Percentiles rank a stretch among this genome's conserved stretches.
Evolutionary conservation across 2,888 invertebrate species (phyloP).

Genomic region (Lasius fuliginosus): DNA sequence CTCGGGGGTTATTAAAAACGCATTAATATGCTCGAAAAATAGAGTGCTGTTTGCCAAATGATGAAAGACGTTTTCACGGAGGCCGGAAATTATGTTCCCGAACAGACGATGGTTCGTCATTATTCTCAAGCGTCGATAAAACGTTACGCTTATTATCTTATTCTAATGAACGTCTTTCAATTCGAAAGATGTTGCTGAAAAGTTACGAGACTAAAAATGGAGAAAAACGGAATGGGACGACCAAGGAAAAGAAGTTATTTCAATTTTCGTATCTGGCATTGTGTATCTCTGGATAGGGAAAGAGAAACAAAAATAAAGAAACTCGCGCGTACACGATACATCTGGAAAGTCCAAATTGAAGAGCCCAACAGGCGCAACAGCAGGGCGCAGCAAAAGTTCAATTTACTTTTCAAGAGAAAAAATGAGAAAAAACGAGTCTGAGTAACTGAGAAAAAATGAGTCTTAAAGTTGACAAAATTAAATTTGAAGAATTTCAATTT

Average conservation of each 20-base stretch:
- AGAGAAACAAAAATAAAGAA: not conserved
- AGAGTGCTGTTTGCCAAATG: not conserved
- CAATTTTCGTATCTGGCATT: not conserved
- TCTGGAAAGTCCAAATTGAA: not conserved
- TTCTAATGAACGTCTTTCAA: conserved; percentile 10
- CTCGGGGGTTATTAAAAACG: conserved; percentile 30
- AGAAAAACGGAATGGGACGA: not conserved
- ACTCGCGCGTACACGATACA: not conserved
- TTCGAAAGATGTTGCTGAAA: not conserved
- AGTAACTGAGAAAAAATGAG: not conserved
- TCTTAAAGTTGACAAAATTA: not conserved
- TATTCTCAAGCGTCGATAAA: conserved; percentile 12
- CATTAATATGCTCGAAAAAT: conserved; percentile 33
- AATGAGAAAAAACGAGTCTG: not conserved
- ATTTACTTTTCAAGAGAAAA: not conserved
- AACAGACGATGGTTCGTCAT: not conserved
- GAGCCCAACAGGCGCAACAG: not conserved
- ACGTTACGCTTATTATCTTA: conserved; percentile 23
- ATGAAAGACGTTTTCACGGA: not conserved
- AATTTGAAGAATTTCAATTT: conserved; percentile 4
- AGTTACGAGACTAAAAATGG: not conserved
- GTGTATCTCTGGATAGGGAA: not conserved
- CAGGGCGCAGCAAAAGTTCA: not conserved
- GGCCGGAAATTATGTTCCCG: conserved; percentile 15
- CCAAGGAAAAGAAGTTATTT: not conserved